Evolutionary conservation across 2,888 invertebrate species (phyloP).

Genomic region (Dynastes hyllus): DNA sequence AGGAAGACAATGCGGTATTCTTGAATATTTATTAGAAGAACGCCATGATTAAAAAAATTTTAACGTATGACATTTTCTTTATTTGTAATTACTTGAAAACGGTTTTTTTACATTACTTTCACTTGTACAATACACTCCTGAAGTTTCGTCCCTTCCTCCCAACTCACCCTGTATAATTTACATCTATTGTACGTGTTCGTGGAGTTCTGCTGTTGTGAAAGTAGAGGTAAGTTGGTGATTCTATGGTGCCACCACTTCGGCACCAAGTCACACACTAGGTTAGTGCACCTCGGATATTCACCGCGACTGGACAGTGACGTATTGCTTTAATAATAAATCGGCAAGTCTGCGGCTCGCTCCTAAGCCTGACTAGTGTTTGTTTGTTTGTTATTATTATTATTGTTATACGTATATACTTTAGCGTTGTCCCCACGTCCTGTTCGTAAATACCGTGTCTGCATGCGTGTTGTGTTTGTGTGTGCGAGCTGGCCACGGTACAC

Average conservation of each 20-base stretch:
- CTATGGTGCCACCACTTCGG: conserved; percentile 55
- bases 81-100: no score
- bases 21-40: no score
- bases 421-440: conserved; percentile 3
- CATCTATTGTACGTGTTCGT: conserved; percentile 7
- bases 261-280: conserved; percentile 61
- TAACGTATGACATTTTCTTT: no score
- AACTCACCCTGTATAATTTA: neutral
- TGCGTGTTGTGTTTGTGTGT: neutral
- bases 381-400: conserved; percentile 40
- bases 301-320: conserved; percentile 47
- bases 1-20: no score
- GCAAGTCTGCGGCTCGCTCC: neutral
- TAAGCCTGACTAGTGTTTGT: conserved; percentile 7
- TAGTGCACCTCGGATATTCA: conserved; percentile 66
- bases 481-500: conserved; percentile 7
- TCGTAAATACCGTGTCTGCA: neutral
- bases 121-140: no score
- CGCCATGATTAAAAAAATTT: no score
- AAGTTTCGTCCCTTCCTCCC: no score
- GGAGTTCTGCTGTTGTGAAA: conserved; percentile 59
- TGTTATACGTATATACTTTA: neutral
- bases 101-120: no score
- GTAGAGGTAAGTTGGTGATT: conserved; percentile 59
- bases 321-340: conserved; percentile 3